These are phyloP conservation scores for Spinus olivaceus DNA, from an alignment of 2,797 vertebrate genomes.

Conservation along the genomic window DNA sequence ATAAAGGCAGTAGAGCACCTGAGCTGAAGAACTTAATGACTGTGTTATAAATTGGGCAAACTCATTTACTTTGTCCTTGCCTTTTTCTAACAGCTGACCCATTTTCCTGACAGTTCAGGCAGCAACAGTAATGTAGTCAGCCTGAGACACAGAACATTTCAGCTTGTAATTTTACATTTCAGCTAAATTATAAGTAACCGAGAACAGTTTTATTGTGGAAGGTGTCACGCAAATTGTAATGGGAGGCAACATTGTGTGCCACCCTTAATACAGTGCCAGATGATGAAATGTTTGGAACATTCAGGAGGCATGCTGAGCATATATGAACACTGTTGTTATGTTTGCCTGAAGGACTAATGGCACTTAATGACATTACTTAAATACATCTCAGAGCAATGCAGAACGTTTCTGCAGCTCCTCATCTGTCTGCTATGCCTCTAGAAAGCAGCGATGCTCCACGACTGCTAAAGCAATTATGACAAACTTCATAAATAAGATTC, in stretches of 20 bases:
- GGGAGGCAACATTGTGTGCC: background rate
- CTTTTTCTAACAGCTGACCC: background rate
- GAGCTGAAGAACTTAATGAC: background rate
- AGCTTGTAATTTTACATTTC: background rate
- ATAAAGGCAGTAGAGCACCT: background rate
- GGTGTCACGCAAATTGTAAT: background rate
- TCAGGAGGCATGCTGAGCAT: background rate
- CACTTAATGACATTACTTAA: slow-evolving; percentile 9
- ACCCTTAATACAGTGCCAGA: background rate
- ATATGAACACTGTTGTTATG: background rate
- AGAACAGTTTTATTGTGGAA: background rate
- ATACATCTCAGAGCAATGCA: background rate
- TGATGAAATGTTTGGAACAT: background rate
- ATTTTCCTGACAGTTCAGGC: background rate
- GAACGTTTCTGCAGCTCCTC: background rate
- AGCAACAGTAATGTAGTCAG: background rate
- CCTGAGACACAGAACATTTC: background rate
- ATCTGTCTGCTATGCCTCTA: background rate
- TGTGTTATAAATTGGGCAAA: background rate
- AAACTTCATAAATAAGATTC: background rate
- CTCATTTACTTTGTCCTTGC: background rate
- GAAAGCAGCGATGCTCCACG: background rate
- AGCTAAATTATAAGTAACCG: background rate
- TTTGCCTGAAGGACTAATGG: background rate
- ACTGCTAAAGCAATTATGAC: background rate